Base-by-base conservation (phyloP, 1,140 invertebrate species). In the Thalassaphorura encarpata region DNA sequence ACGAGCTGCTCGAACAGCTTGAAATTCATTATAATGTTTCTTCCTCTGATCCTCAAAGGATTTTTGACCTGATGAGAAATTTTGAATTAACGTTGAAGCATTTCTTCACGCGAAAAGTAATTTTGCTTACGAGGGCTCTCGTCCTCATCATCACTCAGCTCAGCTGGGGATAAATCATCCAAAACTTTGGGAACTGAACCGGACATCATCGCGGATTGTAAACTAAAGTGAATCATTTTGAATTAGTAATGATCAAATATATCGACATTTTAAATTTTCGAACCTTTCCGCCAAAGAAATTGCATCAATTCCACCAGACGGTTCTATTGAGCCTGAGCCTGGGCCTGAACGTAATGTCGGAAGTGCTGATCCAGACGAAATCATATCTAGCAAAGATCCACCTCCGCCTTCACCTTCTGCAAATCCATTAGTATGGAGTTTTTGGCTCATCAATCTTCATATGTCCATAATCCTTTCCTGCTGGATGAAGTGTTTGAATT, bases 11-110 rank as follows among this genome's bases (percentile, higher is more conserved):
- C 93, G 87, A 0, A 96, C 83, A 4, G 90, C 90, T 70, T 92
- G 83, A 71, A 89, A 97, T 72, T 99, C 95, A 72, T 96, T 93
- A 73, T 99, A 99, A 71, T 99, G 96, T 58, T 86, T 81, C 75
- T 94, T 96, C 52, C 94, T 78, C 71, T 95, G 96, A 36, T 83
- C 80, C 72, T 93, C 86, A 70, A 96, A 96, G 56, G 82, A 78
- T 68, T 82, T 79, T 60, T 82, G 11, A 77, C 65, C 80, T 77
- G n/a, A n/a, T n/a, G n/a, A n/a, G n/a, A n/a, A n/a, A n/a, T n/a
- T n/a, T n/a, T n/a, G n/a, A n/a, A n/a, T n/a, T n/a, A n/a, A n/a
- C n/a, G n/a, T n/a, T n/a, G n/a, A n/a, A 55, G 39, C 16, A 68
- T 72, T 77, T 77, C 77, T 75, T 71, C 76, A 68, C 79, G 75